Evolutionary conservation across 2,888 invertebrate genomes (phyloP).

Genomic region (Apodemia duryi): DNA sequence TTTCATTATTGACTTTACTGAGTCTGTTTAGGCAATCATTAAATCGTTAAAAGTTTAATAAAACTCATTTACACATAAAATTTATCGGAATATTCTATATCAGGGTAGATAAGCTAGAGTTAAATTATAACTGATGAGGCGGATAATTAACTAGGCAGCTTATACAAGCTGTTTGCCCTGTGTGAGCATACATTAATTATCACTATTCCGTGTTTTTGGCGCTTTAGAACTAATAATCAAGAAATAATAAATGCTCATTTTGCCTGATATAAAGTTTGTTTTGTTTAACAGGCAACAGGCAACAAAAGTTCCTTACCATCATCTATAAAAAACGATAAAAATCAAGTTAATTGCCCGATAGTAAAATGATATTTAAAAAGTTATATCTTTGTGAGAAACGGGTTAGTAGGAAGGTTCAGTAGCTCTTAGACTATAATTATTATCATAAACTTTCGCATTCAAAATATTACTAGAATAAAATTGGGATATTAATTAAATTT

Average conservation of each 20-base stretch:
- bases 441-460: not conserved
- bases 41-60: too few relatives aligned
- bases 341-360: too few relatives aligned
- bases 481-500: not conserved
- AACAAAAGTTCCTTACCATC: too few relatives aligned
- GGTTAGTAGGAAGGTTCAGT: too few relatives aligned
- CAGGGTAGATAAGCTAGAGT: not conserved
- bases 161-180: slow-evolving; percentile 4
- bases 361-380: too few relatives aligned
- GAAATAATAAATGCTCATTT: not conserved
- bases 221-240: not conserved
- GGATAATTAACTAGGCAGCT: not conserved
- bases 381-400: too few relatives aligned
- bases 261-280: not conserved
- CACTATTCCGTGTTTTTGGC: not conserved
- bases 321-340: too few relatives aligned
- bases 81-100: not conserved
- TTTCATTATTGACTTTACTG: too few relatives aligned
- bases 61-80: not conserved
- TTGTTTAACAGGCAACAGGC: too few relatives aligned
- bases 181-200: slow-evolving; percentile 7
- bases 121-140: slow-evolving; percentile 11
- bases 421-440: too few relatives aligned
- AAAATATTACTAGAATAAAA: not conserved
- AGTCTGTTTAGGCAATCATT: too few relatives aligned